Evolutionary conservation across 2,888 invertebrate genomes (phyloP), one percentile per base, ranked within the genome.

Genomic region (Spisula solida): DNA sequence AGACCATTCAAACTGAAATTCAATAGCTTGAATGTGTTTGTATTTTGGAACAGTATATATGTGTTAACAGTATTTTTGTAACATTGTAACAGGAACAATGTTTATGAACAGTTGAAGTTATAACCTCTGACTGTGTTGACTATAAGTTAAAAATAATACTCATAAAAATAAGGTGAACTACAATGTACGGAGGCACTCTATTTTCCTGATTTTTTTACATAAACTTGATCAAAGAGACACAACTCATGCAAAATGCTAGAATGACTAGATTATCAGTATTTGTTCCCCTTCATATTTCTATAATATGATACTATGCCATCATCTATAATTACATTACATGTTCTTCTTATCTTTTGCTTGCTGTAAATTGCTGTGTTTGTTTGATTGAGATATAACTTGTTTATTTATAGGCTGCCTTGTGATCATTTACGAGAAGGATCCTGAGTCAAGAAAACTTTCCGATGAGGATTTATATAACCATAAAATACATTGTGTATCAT

Each of bases 381-480:
- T 41, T 41, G 41, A 41, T 41, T 41, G 2, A 2, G 2, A 41
- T 41, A 8, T 41, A 41, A 41, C 41, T 5, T 41, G 41, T 41
- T 60, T 20, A 2, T 55, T 55, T 81, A 20, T 56, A 81, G 81
- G 31, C 25, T 81, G 55, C n/a, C 41, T 81, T 31, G 55, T 29
- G 18, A 81, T 81, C 51, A 16, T 81, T 16, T 81, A 81, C 55
- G 81, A 55, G 55, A 41, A 25, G 10, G 55, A 81, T 48, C 56
- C 81, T 29, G 51, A 56, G 1, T 81, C 81, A 5, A 55, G 56
- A 81, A 8, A 12, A 34, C 29, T 81, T 0, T 2, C 18, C 29
- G 81, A 81, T 16, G 31, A 81, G 10, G 18, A 25, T 4, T 56
- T 81, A 16, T 81, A 56, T 16, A 51, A 55, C 56, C 0, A 55